Percentiles rank a stretch among this genome's conserved stretches.
Conservation (phyloP, 2,113 vertebrate species). For the Sturnus vulgaris region DNA sequence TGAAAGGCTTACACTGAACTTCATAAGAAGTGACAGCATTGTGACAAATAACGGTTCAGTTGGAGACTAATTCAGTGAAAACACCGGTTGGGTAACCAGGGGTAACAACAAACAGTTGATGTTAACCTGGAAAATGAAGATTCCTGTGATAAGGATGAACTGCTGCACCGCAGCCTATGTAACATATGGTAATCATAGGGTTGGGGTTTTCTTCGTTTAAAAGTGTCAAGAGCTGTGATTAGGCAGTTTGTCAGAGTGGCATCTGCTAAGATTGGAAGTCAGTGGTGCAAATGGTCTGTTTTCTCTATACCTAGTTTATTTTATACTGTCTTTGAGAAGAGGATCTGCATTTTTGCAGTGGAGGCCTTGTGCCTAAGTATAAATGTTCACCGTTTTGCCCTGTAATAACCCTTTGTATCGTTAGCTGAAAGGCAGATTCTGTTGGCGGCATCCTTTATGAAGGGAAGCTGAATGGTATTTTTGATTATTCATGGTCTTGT, state of each 20-base stretch:
- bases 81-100: rapidly evolving
- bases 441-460: not conserved
- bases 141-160: not conserved
- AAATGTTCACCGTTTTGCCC: not conserved
- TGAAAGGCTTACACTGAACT: not conserved
- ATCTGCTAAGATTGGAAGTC: not conserved
- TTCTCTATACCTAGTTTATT: not conserved
- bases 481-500: not conserved
- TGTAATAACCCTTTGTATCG: too few relatives aligned
- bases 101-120: rapidly evolving
- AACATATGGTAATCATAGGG: too few relatives aligned
- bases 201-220: not conserved
- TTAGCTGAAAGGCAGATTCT: not conserved
- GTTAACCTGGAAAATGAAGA: not conserved
- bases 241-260: not conserved
- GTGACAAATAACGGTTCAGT: not conserved
- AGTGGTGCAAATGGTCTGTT: not conserved
- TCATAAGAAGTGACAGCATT: rapidly evolving
- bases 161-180: rapidly evolving
- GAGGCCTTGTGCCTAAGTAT: not conserved
- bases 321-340: not conserved
- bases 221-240: not conserved
- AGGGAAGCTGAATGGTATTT: not conserved
- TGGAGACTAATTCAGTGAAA: rapidly evolving
- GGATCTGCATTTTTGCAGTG: rapidly evolving